Percentiles rank a stretch among this genome's conserved stretches.
phyloP scores from a whole-genome alignment of 2,113 vertebrate species.

The Callithrix jacchus region DNA sequence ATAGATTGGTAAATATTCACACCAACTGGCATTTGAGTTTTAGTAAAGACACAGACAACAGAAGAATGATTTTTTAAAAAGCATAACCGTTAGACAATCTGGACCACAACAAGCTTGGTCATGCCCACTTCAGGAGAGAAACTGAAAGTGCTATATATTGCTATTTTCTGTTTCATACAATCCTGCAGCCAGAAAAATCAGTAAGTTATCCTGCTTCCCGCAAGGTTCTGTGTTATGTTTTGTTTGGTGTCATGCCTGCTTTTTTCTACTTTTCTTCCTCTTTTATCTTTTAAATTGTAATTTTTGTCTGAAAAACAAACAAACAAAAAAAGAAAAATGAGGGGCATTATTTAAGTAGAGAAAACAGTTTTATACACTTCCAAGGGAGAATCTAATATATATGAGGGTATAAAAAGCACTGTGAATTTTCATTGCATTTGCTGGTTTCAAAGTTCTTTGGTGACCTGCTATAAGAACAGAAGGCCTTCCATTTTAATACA shows the following conservation, averaged over 20 bases:
- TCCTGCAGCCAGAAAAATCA: background rate
- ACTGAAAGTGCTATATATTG: background rate
- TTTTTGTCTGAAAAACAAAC: background rate
- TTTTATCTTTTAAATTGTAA: background rate
- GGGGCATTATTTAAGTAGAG: background rate
- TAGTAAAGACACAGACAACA: background rate
- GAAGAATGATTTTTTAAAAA: background rate
- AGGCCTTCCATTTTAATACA: slow-evolving; percentile 78
- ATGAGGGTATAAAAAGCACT: background rate
- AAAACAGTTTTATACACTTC: background rate
- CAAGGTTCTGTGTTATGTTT: background rate
- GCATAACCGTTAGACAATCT: background rate
- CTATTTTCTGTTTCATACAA: background rate
- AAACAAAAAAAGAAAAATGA: background rate
- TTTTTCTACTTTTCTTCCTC: background rate
- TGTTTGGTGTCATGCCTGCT: background rate
- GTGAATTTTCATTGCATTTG: background rate
- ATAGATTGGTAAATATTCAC: background rate
- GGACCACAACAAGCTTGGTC: background rate
- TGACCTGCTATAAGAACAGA: slow-evolving; percentile 66
- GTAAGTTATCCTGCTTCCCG: background rate
- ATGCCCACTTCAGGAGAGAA: background rate
- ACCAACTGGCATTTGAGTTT: background rate
- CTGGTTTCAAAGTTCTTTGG: background rate
- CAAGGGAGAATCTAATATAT: background rate